Percentiles rank a stretch among this genome's conserved stretches.
Evolutionary conservation across 1,140 invertebrate genomes (phyloP).

Genomic region (Drosophila ogumai): DNA sequence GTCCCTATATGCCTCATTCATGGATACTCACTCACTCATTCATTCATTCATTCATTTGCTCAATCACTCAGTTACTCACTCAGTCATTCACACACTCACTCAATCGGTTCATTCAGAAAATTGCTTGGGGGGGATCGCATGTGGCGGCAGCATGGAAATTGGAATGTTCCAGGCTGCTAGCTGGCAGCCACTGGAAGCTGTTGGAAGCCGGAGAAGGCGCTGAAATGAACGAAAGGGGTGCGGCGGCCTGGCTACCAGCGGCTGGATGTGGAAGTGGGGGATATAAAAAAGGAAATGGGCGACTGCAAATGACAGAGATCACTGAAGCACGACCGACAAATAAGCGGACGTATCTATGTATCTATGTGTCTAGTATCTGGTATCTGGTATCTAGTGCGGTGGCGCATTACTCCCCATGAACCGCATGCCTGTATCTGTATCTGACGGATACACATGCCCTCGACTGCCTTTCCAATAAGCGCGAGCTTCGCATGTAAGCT

Average conservation of each 20-base stretch:
- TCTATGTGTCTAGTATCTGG: slow-evolving; percentile 52
- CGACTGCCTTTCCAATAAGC: slow-evolving; percentile 38
- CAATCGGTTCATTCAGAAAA: slow-evolving; percentile 53
- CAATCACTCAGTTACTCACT: slow-evolving; percentile 5
- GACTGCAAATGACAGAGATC: slow-evolving; percentile 81
- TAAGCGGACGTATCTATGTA: slow-evolving; percentile 69
- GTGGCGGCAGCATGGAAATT: slow-evolving; percentile 38
- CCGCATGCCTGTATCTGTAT: slow-evolving; percentile 27
- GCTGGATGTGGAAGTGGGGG: slow-evolving; percentile 56
- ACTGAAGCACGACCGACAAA: slow-evolving; percentile 78
- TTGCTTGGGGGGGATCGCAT: slow-evolving; percentile 40
- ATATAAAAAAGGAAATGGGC: slow-evolving; percentile 79
- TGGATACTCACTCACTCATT: slow-evolving; percentile 2
- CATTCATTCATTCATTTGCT: slow-evolving; percentile 1
- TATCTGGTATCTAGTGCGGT: slow-evolving; percentile 57
- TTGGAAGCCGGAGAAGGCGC: slow-evolving; percentile 47
- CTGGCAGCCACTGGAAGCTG: slow-evolving; percentile 57
- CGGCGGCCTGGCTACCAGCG: slow-evolving; percentile 42
- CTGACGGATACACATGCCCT: slow-evolving; percentile 44
- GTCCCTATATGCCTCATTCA: slow-evolving; percentile 14
- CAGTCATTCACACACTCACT: slow-evolving; percentile 16
- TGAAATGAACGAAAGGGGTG: slow-evolving; percentile 61
- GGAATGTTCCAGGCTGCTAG: slow-evolving; percentile 39
- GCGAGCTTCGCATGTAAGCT: slow-evolving; percentile 14
- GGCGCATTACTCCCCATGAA: slow-evolving; percentile 52